Percentiles rank a stretch among this genome's conserved stretches.
Conservation (phyloP, 92 coral and sea anemone species). For the Porites lobata region DNA sequence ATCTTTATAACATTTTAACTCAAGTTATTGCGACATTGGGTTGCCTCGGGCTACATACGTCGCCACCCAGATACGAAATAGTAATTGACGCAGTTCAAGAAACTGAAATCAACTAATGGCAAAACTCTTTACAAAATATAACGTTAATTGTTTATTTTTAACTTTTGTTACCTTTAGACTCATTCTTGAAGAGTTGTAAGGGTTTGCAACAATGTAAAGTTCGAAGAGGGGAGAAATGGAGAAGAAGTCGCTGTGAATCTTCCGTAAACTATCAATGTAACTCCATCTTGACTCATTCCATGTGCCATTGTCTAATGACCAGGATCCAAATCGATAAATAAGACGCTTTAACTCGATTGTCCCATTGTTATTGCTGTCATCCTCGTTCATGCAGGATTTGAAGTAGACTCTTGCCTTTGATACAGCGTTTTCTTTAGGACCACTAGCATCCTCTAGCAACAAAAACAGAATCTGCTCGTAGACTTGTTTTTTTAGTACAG, state of each 20-base stretch:
- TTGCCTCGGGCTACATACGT: neutral
- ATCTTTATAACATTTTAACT: neutral
- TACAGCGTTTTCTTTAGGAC: conserved; percentile 76
- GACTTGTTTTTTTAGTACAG: neutral
- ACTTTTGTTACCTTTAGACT: conserved; percentile 55
- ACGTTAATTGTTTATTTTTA: neutral
- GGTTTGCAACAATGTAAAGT: conserved; percentile 38
- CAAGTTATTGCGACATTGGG: neutral
- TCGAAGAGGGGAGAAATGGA: conserved; percentile 54
- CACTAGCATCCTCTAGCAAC: conserved; percentile 56
- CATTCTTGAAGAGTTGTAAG: conserved; percentile 67
- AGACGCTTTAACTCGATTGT: conserved; percentile 47
- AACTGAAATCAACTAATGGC: neutral
- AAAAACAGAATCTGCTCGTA: conserved; percentile 60
- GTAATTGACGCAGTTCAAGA: neutral
- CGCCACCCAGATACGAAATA: neutral
- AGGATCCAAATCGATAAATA: conserved; percentile 80
- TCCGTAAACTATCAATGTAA: conserved; percentile 45
- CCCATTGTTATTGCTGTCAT: conserved; percentile 60
- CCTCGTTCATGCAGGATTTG: conserved; percentile 82
- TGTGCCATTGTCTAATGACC: conserved; percentile 74
- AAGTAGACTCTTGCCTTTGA: conserved; percentile 73
- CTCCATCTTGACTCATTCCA: conserved; percentile 81
- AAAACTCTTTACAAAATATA: neutral
- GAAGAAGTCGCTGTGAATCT: conserved; percentile 60